These are phyloP conservation scores for Tiliqua scincoides DNA, from an alignment of 2,113 vertebrate genomes.

Conservation along the genomic window DNA sequence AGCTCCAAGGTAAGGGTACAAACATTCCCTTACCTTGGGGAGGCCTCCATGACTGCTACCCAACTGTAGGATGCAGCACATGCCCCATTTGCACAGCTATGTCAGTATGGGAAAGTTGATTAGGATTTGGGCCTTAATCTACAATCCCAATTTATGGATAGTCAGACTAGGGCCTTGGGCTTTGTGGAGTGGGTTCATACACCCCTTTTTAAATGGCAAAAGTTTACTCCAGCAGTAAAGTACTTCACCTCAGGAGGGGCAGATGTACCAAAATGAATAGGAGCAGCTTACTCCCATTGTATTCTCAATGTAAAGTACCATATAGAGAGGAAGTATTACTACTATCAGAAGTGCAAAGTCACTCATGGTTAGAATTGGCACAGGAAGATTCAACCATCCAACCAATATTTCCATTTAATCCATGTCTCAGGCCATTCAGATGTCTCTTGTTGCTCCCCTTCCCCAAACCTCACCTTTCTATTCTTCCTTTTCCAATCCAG, in stretches of 20 bases:
- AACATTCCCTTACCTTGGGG: no score
- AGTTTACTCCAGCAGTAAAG: background rate
- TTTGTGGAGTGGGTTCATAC: background rate
- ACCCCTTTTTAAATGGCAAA: background rate
- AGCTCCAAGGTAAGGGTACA: no score
- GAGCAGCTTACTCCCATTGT: background rate
- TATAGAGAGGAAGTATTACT: background rate
- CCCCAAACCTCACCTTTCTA: background rate
- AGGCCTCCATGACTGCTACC: no score
- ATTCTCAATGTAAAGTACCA: background rate
- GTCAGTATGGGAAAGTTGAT: no score
- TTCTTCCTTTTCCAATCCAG: background rate
- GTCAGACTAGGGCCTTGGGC: background rate
- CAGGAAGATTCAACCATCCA: background rate
- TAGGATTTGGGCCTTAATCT: no score
- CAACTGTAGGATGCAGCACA: no score
- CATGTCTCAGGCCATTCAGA: background rate
- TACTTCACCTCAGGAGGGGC: background rate
- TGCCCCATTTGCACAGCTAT: no score
- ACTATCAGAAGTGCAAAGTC: background rate
- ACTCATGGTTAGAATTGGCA: background rate
- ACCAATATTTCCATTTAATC: background rate
- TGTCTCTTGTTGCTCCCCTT: background rate
- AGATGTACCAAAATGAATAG: background rate
- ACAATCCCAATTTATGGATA: background rate